Conservation (phyloP, 2,113 vertebrate genomes). For the Corythornis cristatus region DNA sequence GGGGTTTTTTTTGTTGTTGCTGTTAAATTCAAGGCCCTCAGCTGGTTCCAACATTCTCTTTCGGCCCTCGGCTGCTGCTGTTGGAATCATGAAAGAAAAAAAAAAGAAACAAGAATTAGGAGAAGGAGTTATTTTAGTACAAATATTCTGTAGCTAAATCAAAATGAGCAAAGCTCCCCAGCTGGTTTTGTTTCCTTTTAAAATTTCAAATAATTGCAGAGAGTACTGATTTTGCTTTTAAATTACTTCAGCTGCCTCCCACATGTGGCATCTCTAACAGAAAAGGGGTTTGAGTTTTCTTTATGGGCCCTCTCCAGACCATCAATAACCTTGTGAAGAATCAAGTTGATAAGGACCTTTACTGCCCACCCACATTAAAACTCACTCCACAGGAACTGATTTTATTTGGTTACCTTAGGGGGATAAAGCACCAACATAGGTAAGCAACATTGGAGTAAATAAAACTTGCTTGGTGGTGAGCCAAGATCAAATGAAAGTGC, state of each 20-base stretch:
- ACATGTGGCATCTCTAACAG: background rate
- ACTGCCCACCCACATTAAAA: background rate
- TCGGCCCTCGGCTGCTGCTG: background rate
- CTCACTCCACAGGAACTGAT: background rate
- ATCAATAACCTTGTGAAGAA: background rate
- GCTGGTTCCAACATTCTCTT: background rate
- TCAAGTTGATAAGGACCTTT: background rate
- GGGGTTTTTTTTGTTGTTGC: background rate
- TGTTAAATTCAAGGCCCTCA: background rate
- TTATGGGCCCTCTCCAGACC: background rate
- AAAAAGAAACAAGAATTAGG: background rate
- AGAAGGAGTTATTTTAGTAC: background rate
- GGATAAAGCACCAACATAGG: background rate
- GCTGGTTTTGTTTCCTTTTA: background rate
- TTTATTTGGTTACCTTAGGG: background rate
- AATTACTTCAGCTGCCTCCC: background rate
- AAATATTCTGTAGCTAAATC: background rate
- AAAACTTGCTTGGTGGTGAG: background rate
- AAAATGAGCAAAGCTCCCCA: background rate
- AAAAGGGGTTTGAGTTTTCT: background rate
- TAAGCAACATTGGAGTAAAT: background rate
- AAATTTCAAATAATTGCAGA: background rate
- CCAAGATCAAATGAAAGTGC: background rate
- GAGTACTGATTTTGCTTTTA: background rate
- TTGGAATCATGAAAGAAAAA: background rate